A percentile compares a stretch with the other conserved stretches of the same genome.
Evolutionary conservation across 2,113 vertebrate genomes (phyloP).

Genomic region (Propithecus coquereli): DNA sequence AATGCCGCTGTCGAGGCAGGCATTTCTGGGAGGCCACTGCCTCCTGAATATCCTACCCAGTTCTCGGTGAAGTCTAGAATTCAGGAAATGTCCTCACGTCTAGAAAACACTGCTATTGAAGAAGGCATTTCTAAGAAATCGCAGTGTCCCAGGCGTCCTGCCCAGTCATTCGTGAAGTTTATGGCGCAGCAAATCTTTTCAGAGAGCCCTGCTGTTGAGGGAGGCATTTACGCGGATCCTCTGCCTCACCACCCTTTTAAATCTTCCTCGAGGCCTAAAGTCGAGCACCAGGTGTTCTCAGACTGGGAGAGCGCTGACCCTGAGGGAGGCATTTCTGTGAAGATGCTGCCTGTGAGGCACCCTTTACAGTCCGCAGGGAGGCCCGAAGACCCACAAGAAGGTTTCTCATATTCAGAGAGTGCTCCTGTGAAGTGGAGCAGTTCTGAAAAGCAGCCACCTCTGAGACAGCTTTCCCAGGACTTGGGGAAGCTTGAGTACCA

Average conservation of each 20-base stretch:
- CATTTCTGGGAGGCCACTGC: not conserved
- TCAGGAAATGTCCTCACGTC: constrained; percentile 26
- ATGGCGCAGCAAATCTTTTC: constrained; percentile 53
- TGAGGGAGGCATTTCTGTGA: not conserved
- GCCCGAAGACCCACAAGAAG: constrained; percentile 36
- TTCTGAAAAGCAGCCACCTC: not conserved
- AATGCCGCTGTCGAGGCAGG: not conserved
- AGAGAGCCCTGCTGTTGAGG: not conserved
- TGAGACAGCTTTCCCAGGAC: not conserved
- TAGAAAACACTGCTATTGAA: not conserved
- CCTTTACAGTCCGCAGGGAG: not conserved
- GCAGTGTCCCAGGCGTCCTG: not conserved
- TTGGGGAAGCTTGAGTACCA: not conserved
- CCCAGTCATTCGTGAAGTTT: constrained; percentile 50
- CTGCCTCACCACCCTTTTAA: not conserved
- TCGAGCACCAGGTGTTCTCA: not conserved
- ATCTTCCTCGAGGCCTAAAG: not conserved
- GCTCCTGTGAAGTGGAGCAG: constrained; percentile 4
- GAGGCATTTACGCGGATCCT: not conserved
- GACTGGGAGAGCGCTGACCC: not conserved
- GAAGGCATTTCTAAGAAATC: not conserved
- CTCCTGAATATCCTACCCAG: not conserved
- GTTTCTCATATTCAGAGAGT: constrained; percentile 29
- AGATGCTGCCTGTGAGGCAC: not conserved
- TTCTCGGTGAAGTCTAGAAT: not conserved